These are phyloP conservation scores for Propithecus perrieri DNA, from an alignment of 2,797 vertebrate genomes.

Conservation along the genomic window DNA sequence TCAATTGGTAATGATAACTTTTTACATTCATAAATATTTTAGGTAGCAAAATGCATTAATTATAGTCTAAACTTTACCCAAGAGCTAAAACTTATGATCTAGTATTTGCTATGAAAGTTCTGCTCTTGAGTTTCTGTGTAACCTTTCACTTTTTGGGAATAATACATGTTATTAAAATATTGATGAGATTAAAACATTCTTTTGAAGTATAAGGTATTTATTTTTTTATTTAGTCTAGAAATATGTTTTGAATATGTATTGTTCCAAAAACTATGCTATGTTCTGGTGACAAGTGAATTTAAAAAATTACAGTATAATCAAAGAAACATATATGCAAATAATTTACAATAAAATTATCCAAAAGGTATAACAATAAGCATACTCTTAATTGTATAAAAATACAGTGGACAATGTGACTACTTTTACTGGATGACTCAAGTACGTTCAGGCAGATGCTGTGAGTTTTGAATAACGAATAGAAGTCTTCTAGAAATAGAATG, in stretches of 20 bases:
- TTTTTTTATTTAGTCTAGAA: not conserved
- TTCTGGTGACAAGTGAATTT: not conserved
- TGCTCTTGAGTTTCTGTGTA: not conserved
- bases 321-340: not conserved
- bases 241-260: not conserved
- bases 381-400: not conserved
- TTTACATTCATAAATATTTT: not conserved
- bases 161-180: not conserved
- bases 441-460: not conserved
- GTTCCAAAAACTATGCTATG: not conserved
- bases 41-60: constrained; percentile 24
- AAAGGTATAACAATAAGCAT: not conserved
- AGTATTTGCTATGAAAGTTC: not conserved
- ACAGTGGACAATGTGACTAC: not conserved
- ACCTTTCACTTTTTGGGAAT: not conserved
- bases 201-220: not conserved
- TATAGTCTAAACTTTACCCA: not conserved
- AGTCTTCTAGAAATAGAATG: not conserved
- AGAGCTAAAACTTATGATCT: not conserved
- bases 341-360: not conserved
- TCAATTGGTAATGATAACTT: not conserved
- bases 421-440: not conserved
- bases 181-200: not conserved
- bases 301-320: not conserved
- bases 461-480: not conserved